These are phyloP conservation scores for Anisognathus igniventris DNA, from an alignment of 2,797 vertebrate species.

Conservation along the genomic window DNA sequence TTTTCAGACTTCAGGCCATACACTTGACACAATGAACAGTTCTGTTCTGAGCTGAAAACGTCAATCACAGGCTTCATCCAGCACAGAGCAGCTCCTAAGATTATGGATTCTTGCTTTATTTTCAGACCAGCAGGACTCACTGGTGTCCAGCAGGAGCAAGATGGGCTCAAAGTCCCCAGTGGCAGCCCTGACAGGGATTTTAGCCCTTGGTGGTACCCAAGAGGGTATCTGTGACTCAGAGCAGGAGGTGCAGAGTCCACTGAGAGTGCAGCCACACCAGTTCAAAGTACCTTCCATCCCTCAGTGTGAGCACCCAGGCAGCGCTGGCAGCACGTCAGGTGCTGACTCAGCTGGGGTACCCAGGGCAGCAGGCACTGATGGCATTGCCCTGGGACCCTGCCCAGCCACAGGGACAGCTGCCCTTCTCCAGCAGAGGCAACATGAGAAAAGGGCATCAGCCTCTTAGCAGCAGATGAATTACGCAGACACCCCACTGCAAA, in stretches of 20 bases:
- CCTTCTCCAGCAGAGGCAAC: not conserved
- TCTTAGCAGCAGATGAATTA: not conserved
- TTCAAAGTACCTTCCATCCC: slow-evolving; percentile 3
- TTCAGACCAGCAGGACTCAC: not conserved
- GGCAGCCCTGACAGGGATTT: not conserved
- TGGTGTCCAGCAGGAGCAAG: not conserved
- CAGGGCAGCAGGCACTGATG: not conserved
- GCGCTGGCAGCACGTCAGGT: not conserved
- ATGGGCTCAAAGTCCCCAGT: not conserved
- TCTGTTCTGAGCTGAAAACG: not conserved
- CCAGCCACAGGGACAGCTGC: not conserved
- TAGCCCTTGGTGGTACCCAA: not conserved
- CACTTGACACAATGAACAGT: not conserved
- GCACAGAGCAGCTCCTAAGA: not conserved
- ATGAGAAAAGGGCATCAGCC: not conserved
- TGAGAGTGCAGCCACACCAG: rapidly evolving
- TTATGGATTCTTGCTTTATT: not conserved
- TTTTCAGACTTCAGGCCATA: not conserved
- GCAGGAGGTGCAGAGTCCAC: not conserved
- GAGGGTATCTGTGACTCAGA: not conserved
- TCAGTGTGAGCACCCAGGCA: rapidly evolving
- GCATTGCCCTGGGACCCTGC: not conserved
- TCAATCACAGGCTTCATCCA: not conserved
- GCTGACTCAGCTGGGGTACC: not conserved
- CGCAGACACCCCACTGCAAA: not conserved